Base-by-base conservation (phyloP, 2,113 vertebrate species). In the Abramis brama region DNA sequence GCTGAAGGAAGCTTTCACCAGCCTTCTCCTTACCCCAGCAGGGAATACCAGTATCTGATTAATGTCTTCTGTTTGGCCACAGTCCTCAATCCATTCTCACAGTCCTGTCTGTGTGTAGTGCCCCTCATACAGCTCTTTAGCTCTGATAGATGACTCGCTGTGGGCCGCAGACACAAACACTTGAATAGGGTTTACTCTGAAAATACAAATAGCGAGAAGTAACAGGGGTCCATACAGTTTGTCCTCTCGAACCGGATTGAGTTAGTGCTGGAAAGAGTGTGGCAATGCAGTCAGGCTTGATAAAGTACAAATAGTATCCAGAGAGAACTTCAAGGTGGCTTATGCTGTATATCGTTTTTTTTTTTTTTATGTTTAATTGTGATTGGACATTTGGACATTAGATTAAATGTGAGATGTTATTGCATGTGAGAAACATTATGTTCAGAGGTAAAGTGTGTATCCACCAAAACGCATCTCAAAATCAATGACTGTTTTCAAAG, bases 161-260 rank as follows among this genome's bases (percentile, higher is more conserved):
- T 66, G 66, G 77, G 84, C 73, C 11, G 11, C 76, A 79, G 59
- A 62, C 30, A 79, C 79, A 87, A 87, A 89, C 66, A 80, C 59
- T 81, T 81, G 60, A 60, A 86, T 39, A 33, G 33, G 13, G 85
- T 88, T 89, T 87, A 82, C 68, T 79, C 47, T 77, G 85, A 75
- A 82, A 89, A 89, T 83, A 87, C 78, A 87, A 89, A 89, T 78
- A 85, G 79, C 9, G 50, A 50, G 62, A 71, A 84, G 70, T 47
- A 84, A 81, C 76, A 70, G 0, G 17, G 47, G n/a, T 74, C 23
- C 2, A 47, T 43, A n/a, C 59, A 36, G 84, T 87, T 83, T 81
- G 76, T 47, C 77, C 88, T 71, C 43, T 82, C 57, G 55, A 62
- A 55, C 83, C 47, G 73, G 17, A 64, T 27, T 55, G 59, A 47